phyloP scores from a whole-genome alignment of 2,797 vertebrate genomes.

The Scyliorhinus canicula region DNA sequence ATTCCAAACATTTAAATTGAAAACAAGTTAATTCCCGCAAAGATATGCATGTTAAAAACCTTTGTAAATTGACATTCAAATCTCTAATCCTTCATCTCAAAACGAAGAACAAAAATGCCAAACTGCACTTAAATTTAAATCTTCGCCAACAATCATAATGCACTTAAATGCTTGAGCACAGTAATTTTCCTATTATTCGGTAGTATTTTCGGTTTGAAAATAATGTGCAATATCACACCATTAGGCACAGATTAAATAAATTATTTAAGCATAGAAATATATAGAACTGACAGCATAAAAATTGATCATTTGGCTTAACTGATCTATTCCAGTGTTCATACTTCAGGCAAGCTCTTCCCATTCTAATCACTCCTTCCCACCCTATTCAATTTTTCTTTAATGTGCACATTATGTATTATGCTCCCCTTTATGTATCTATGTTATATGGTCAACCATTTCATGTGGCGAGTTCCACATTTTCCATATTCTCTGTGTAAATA shows the following conservation, averaged over 20 bases:
- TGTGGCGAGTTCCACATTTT: background rate
- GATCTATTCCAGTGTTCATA: background rate
- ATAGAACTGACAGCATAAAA: background rate
- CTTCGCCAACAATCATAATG: background rate
- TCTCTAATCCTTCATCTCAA: background rate
- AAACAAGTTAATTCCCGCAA: background rate
- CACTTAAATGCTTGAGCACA: background rate
- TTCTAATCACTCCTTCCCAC: background rate
- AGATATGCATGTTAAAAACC: background rate
- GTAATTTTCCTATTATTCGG: background rate
- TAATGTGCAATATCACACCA: background rate
- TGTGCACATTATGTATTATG: background rate
- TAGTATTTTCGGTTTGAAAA: background rate
- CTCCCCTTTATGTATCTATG: background rate
- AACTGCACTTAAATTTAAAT: background rate
- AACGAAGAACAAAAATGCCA: background rate
- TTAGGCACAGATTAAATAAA: background rate
- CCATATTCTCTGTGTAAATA: background rate
- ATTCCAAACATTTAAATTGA: background rate
- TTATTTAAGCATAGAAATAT: background rate
- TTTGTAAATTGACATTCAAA: slow-evolving; percentile 6
- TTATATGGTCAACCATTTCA: background rate
- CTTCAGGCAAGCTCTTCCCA: background rate
- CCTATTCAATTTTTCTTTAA: background rate
- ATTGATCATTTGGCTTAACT: background rate